Conservation (phyloP, 2,113 vertebrate genomes). For the Charina bottae region DNA sequence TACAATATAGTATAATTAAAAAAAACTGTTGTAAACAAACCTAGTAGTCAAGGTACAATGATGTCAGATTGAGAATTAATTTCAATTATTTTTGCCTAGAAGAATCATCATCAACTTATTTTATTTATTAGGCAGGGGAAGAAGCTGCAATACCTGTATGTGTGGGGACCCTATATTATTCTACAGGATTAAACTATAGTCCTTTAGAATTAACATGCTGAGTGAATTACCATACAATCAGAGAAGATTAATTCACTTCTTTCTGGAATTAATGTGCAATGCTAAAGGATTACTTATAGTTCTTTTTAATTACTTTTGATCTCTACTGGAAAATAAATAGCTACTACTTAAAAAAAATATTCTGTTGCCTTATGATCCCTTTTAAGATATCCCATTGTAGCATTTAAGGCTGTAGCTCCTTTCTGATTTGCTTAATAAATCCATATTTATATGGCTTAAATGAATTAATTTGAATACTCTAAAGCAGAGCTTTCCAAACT, state of each 20-base stretch:
- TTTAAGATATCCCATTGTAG: background rate
- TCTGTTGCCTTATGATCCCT: slow-evolving; percentile 16
- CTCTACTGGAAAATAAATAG: slow-evolving; percentile 33
- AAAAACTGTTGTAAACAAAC: background rate
- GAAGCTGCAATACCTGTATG: background rate
- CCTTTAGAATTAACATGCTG: slow-evolving; percentile 37
- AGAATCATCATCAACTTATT: background rate
- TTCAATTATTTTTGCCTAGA: background rate
- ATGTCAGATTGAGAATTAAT: background rate
- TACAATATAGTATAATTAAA: background rate
- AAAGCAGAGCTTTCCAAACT: no score
- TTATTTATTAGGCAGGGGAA: slow-evolving; percentile 24
- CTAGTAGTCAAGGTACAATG: background rate
- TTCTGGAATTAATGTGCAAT: slow-evolving; percentile 47
- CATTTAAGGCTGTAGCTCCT: slow-evolving; percentile 34
- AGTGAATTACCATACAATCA: slow-evolving; percentile 27
- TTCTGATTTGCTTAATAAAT: background rate
- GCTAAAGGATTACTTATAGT: slow-evolving; percentile 43
- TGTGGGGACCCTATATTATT: slow-evolving; percentile 15
- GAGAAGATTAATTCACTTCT: slow-evolving; percentile 44
- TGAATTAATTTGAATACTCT: background rate
- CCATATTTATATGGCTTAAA: background rate
- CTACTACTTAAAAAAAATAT: slow-evolving; percentile 46
- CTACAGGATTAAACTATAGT: slow-evolving; percentile 37
- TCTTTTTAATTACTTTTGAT: slow-evolving; percentile 53